Evolutionary conservation across 2,888 invertebrate species (phyloP).

Genomic region (Aquatica leii): DNA sequence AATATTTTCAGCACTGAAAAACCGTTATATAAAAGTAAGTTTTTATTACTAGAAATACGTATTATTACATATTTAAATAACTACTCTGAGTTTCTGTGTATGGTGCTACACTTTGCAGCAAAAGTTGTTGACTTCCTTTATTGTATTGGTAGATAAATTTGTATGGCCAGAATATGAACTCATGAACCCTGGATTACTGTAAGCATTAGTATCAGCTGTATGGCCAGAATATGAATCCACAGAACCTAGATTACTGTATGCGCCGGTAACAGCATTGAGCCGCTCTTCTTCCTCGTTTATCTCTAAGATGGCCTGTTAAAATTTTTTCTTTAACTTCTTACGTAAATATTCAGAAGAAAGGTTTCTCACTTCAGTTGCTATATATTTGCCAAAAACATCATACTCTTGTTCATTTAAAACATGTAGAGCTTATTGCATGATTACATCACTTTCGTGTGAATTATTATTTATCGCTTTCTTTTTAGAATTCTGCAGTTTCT

Average conservation of each 20-base stretch:
- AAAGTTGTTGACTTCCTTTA: not conserved
- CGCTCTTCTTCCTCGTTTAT: slow-evolving; percentile 23
- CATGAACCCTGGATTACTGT: not conserved
- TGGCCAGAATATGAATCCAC: no score
- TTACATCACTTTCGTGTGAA: not conserved
- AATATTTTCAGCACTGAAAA: not conserved
- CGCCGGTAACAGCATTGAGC: no score
- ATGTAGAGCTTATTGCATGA: slow-evolving; percentile 9
- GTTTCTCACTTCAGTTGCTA: slow-evolving; percentile 31
- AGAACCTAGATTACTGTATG: no score
- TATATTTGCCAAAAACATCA: slow-evolving; percentile 30
- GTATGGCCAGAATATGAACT: not conserved
- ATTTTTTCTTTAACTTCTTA: not conserved
- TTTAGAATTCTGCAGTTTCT: not conserved
- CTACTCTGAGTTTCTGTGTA: not conserved
- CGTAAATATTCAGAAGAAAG: slow-evolving; percentile 28
- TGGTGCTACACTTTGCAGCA: not conserved
- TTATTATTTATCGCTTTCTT: not conserved
- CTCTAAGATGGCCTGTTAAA: slow-evolving; percentile 25
- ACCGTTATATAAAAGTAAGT: no score
- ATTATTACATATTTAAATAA: not conserved
- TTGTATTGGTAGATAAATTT: no score
- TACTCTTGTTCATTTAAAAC: slow-evolving; percentile 16
- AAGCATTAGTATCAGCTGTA: not conserved
- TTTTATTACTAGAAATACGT: not conserved